Base-by-base conservation (phyloP, 2,797 vertebrate genomes). In the Danio tinwini region DNA sequence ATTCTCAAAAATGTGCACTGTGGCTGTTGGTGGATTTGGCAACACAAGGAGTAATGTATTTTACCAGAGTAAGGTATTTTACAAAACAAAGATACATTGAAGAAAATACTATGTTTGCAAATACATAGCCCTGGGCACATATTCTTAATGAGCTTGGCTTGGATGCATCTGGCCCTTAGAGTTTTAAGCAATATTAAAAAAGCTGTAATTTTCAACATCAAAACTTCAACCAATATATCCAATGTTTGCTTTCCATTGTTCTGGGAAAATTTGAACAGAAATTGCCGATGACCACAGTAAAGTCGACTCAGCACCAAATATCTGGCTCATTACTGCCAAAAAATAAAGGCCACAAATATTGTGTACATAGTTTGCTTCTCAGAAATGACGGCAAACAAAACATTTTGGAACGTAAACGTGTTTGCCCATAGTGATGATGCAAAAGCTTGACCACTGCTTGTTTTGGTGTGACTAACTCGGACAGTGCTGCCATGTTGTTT, bases 311-410 rank as follows among this genome's bases (percentile, higher is more conserved):
- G 75, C 42, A 49, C 5, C 52, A 67, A 56, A 68, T 47, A 68
- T n/a, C 62, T 65, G 40, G 5, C 19, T 39, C 7, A 39, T 45
- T 58, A 14, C 63, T 37, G 63, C 63, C 64, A 76, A 58, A 63
- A 44, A 21, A 47, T 29, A 8, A 16, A 67, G 21, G 52, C 63
- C 21, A 2, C 52, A 77, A 44, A 37, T 77, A 19, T 12, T 67
- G 19, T 56, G 39, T 56, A 76, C 39, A 53, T 12, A 56, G 53
- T 77, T 58, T 47, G 53, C 16, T 77, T 77, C 63, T 68, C 52
- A 58, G 63, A 77, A 77, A 68, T 58, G 42, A 77, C 39, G 75
- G 52, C 29, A 77, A 77, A 68, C 52, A 58, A 77, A 77, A 58
- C 52, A 39, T 19, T n/a, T 68, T 39, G 63, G 19, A 76, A 63